These are phyloP conservation scores for Syrphus vitripennis DNA, from an alignment of 2,888 invertebrate species.

Conservation along the genomic window DNA sequence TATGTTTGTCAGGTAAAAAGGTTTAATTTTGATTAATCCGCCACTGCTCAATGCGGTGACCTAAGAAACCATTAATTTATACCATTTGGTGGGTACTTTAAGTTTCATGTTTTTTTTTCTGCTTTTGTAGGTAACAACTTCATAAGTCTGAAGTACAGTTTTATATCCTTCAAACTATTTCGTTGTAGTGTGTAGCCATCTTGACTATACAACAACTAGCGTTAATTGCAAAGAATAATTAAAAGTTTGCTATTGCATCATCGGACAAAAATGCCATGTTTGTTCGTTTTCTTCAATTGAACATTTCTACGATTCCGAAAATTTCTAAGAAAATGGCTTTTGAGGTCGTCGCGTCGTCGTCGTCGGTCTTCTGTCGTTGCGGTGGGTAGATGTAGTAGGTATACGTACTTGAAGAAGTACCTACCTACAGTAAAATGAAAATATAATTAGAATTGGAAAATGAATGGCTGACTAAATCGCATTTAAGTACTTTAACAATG, in stretches of 20 bases:
- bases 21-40: not conserved
- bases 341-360: not conserved
- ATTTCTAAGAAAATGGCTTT: not conserved
- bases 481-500: not conserved
- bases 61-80: not conserved
- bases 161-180: not conserved
- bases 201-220: not conserved
- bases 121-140: not conserved
- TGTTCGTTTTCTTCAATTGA: not conserved
- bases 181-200: not conserved
- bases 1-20: not conserved
- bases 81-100: not conserved
- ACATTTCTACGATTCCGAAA: not conserved
- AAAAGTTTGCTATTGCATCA: slow-evolving; percentile 7
- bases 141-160: not conserved
- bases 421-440: not conserved
- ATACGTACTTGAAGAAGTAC: not conserved
- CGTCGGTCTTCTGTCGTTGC: too few species aligned
- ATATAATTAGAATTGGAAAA: slow-evolving; percentile 4
- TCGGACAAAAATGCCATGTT: not conserved
- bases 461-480: not conserved
- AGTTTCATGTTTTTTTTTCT: not conserved
- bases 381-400: not conserved
- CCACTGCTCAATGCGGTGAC: not conserved
- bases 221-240: slow-evolving; percentile 1